phyloP scores from a whole-genome alignment of 2,888 invertebrate species.

The Lepetodrilus schrolli region DNA sequence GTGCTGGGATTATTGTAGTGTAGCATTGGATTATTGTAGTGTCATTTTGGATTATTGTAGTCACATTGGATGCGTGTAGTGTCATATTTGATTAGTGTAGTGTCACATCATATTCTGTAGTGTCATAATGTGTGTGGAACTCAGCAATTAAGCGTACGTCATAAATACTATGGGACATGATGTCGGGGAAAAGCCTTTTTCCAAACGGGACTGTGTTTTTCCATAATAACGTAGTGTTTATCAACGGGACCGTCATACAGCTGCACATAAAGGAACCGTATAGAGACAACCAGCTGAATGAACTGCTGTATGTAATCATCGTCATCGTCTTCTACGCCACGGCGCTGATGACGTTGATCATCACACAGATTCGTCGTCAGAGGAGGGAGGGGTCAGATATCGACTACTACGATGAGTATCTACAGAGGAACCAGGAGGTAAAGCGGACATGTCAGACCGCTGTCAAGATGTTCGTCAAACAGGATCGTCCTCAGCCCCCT shows the following conservation, averaged over 20 bases:
- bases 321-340: constrained; percentile 70
- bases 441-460: constrained; percentile 55
- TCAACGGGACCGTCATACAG: constrained; percentile 45
- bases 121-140: background rate
- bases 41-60: too few species aligned
- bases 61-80: too few species aligned
- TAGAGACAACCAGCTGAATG: constrained; percentile 66
- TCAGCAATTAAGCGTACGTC: background rate
- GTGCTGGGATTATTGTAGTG: too few species aligned
- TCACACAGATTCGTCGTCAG: constrained; percentile 64
- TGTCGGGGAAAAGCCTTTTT: background rate
- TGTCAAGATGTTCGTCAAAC: constrained; percentile 37
- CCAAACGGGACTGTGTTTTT: constrained; percentile 28
- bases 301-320: constrained; percentile 68
- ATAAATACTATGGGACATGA: background rate
- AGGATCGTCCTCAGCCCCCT: background rate
- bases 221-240: constrained; percentile 28
- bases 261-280: constrained; percentile 45
- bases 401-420: constrained; percentile 70
- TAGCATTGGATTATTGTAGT: too few species aligned
- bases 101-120: too few species aligned
- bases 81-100: too few species aligned
- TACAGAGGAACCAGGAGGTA: constrained; percentile 61
- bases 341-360: constrained; percentile 67
- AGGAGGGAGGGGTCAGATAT: constrained; percentile 60